phyloP scores from a whole-genome alignment of 2,888 invertebrate genomes.

The Ptychoptera contaminata region DNA sequence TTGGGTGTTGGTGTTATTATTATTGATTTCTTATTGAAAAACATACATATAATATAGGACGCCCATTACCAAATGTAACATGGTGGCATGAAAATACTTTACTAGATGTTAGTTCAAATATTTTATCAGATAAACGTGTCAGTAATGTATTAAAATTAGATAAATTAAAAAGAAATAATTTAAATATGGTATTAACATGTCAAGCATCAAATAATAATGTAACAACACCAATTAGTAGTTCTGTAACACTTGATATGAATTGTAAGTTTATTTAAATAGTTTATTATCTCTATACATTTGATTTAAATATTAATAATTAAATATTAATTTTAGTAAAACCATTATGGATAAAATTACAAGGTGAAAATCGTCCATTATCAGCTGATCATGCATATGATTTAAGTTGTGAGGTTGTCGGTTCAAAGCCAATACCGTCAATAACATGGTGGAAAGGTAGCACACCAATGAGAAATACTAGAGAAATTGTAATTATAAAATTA shows the following conservation, averaged over 20 bases:
- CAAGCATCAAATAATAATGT: slow-evolving; percentile 53
- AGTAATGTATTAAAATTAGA: slow-evolving; percentile 45
- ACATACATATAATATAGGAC: too few relatives aligned
- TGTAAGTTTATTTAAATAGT: slow-evolving; percentile 34
- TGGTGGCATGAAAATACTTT: slow-evolving; percentile 51
- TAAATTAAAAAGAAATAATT: slow-evolving; percentile 45
- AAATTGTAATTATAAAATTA: slow-evolving; percentile 44
- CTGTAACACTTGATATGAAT: slow-evolving; percentile 50
- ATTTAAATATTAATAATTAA: background rate
- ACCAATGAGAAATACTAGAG: slow-evolving; percentile 46
- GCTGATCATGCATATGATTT: slow-evolving; percentile 55
- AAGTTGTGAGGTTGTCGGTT: slow-evolving; percentile 56
- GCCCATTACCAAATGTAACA: slow-evolving; percentile 45
- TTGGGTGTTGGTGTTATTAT: too few relatives aligned
- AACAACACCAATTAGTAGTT: slow-evolving; percentile 46
- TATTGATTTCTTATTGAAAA: too few relatives aligned
- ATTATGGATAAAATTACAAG: slow-evolving; percentile 48
- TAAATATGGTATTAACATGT: slow-evolving; percentile 47
- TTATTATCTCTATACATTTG: too few relatives aligned
- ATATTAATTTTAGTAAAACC: slow-evolving; percentile 43
- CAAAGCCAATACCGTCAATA: slow-evolving; percentile 59
- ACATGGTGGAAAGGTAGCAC: slow-evolving; percentile 64
- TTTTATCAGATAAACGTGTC: slow-evolving; percentile 44
- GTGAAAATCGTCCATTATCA: slow-evolving; percentile 53
- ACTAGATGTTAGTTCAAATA: slow-evolving; percentile 41